phyloP scores from a whole-genome alignment of 2,888 invertebrate genomes.

The Cryptocheilus praepositus region DNA sequence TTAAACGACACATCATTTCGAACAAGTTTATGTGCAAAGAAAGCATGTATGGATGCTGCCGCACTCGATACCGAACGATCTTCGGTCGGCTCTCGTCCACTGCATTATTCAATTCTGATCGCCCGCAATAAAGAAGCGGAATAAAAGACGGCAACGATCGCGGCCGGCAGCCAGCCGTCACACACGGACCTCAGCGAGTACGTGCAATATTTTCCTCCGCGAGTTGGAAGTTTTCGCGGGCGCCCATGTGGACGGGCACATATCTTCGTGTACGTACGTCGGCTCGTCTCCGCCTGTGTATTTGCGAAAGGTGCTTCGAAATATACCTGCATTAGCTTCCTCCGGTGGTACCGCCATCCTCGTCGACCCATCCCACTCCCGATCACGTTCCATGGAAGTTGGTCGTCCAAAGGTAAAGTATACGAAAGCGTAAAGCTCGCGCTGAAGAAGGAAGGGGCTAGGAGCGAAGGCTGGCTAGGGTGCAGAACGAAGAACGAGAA shows the following conservation, averaged over 20 bases:
- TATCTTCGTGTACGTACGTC: neutral
- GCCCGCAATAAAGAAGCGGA: constrained; percentile 65
- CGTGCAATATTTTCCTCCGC: constrained; percentile 51
- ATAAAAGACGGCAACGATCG: constrained; percentile 54
- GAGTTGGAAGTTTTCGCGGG: constrained; percentile 25
- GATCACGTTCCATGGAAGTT: constrained; percentile 9
- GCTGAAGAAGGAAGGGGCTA: neutral
- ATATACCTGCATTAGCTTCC: constrained; percentile 8
- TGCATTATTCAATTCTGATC: constrained; percentile 70
- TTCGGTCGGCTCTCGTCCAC: constrained; percentile 44
- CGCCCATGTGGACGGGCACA: neutral
- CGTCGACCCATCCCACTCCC: no score
- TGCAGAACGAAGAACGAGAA: constrained; percentile 9
- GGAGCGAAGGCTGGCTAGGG: neutral
- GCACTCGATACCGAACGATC: neutral
- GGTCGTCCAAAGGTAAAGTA: neutral
- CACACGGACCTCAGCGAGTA: constrained; percentile 30
- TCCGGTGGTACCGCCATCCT: neutral
- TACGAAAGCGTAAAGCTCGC: neutral
- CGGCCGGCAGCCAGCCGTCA: constrained; percentile 16
- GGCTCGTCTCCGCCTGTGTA: no score
- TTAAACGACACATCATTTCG: neutral
- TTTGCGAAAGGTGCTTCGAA: neutral
- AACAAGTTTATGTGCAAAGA: neutral
- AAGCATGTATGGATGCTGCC: neutral